These are phyloP conservation scores for Dasypogon diadema DNA, from an alignment of 2,888 invertebrate genomes.

Conservation along the genomic window DNA sequence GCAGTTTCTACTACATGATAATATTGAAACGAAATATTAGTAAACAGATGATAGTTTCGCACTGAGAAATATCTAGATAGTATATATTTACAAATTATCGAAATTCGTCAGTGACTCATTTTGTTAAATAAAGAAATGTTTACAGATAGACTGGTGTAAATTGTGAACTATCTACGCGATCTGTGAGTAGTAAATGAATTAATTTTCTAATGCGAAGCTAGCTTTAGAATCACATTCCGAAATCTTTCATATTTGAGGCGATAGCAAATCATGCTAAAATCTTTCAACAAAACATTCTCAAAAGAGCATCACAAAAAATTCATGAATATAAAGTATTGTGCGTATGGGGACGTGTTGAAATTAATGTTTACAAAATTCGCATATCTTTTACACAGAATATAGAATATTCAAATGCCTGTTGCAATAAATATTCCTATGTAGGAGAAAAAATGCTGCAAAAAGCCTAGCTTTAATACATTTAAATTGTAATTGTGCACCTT, in stretches of 20 bases:
- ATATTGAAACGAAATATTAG: too few relatives aligned
- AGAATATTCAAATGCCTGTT: constrained; percentile 22
- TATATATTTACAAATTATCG: too few relatives aligned
- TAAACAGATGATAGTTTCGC: too few relatives aligned
- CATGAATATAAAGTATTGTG: constrained; percentile 2
- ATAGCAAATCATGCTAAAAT: constrained; percentile 35
- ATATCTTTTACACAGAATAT: constrained; percentile 52
- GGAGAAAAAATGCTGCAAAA: constrained; percentile 27
- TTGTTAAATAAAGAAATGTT: too few relatives aligned
- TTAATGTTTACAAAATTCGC: constrained; percentile 45
- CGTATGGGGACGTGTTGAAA: background rate
- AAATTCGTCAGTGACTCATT: too few relatives aligned
- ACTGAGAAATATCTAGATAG: too few relatives aligned
- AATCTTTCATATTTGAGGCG: constrained; percentile 14
- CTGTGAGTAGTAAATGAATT: background rate
- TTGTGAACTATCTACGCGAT: background rate
- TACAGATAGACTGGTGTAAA: too few relatives aligned
- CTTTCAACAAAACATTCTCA: constrained; percentile 5
- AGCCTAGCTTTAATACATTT: constrained; percentile 22
- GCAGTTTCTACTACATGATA: too few relatives aligned
- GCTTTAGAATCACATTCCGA: constrained; percentile 2
- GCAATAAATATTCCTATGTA: background rate
- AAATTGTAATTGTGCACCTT: background rate
- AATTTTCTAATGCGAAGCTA: background rate
- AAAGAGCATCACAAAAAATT: background rate